A percentile compares a stretch with the other conserved stretches of the same genome.
phyloP scores from a whole-genome alignment of 2,888 invertebrate genomes.

The Oligia fasciuncula region DNA sequence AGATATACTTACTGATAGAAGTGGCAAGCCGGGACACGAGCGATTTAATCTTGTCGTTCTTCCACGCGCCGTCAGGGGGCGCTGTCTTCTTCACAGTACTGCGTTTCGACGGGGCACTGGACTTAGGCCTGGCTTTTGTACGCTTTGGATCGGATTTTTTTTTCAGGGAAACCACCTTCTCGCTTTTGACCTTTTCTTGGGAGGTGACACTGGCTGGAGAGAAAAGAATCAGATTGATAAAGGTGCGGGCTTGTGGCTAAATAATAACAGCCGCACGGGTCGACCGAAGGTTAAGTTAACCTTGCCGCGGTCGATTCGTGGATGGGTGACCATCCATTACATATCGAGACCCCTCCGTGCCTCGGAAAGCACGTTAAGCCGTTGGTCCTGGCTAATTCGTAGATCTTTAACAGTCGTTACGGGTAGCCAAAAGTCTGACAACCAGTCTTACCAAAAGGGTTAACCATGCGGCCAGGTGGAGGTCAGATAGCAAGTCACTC shows the following conservation, averaged over 20 bases:
- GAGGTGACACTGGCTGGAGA: constrained; percentile 62
- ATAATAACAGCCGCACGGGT: not conserved
- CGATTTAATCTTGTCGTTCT: constrained; percentile 67
- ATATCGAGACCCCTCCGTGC: not conserved
- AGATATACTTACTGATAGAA: constrained; percentile 72
- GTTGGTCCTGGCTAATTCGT: not conserved
- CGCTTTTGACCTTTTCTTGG: constrained; percentile 66
- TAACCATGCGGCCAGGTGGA: too few relatives aligned
- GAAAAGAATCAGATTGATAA: not conserved
- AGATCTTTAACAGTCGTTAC: not conserved
- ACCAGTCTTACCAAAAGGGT: not conserved
- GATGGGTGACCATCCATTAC: not conserved
- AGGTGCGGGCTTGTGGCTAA: not conserved
- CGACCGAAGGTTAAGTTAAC: not conserved
- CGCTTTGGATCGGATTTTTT: constrained; percentile 58
- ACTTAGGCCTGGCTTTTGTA: constrained; percentile 28
- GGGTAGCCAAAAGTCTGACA: not conserved
- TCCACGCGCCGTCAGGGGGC: constrained; percentile 61
- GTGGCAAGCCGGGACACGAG: constrained; percentile 72
- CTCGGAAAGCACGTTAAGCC: not conserved
- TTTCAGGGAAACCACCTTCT: constrained; percentile 47
- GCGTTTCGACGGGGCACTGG: constrained; percentile 17
- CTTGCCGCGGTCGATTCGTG: not conserved
- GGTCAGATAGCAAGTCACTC: too few relatives aligned
- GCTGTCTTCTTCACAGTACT: constrained; percentile 45